phyloP scores from a whole-genome alignment of 2,888 invertebrate species.

The Epirrhoe tristata region DNA sequence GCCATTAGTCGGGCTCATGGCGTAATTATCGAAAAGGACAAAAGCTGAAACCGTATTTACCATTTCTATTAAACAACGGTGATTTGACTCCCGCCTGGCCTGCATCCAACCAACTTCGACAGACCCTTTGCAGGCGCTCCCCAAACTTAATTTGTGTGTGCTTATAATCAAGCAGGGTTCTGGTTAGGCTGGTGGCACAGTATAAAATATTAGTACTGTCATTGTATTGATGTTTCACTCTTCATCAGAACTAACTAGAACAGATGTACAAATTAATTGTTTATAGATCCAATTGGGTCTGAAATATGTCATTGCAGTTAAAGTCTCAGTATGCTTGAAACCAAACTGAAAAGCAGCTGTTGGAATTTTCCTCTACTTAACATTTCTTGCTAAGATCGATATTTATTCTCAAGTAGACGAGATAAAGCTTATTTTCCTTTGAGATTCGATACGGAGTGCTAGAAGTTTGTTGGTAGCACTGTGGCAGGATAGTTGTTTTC shows the following conservation, averaged over 20 bases:
- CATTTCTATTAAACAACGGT: slow-evolving; percentile 54
- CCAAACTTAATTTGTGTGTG: slow-evolving; percentile 33
- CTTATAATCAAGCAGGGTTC: slow-evolving; percentile 46
- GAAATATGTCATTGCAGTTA: background rate
- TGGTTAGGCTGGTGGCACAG: slow-evolving; percentile 38
- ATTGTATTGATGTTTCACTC: background rate
- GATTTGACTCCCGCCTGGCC: slow-evolving; percentile 47
- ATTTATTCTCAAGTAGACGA: background rate
- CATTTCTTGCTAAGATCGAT: background rate
- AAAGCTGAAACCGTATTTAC: slow-evolving; percentile 47
- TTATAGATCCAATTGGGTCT: background rate
- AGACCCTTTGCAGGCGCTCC: slow-evolving; percentile 21
- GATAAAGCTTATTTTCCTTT: slow-evolving; percentile 9
- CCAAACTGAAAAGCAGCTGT: background rate
- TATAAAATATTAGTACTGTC: background rate
- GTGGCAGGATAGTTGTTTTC: slow-evolving; percentile 49
- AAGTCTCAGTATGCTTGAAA: background rate
- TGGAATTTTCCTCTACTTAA: background rate
- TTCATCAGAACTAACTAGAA: background rate
- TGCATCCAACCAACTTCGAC: background rate
- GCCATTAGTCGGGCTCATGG: background rate
- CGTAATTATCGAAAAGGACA: slow-evolving; percentile 45
- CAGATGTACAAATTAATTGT: background rate
- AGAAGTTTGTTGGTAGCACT: slow-evolving; percentile 3
- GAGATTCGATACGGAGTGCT: background rate